Evolutionary conservation across 2,797 vertebrate species (phyloP).

Genomic region (Myripristis murdjan): DNA sequence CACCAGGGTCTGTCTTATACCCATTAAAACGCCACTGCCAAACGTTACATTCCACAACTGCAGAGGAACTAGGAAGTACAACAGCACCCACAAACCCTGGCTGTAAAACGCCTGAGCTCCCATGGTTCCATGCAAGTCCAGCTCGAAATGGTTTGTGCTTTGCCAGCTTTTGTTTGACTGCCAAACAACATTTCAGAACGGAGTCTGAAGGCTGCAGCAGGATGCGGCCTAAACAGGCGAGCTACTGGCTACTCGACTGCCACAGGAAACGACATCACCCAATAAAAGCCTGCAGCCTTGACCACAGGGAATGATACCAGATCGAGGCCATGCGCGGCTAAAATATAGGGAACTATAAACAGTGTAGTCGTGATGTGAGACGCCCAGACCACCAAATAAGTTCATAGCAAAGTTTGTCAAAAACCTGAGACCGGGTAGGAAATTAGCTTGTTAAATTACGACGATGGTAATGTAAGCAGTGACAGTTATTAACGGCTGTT

Average conservation of each 20-base stretch:
- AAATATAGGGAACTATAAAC: slow-evolving; percentile 72
- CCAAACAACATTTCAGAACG: slow-evolving; percentile 59
- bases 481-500: slow-evolving; percentile 27
- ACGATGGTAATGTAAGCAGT: slow-evolving; percentile 10
- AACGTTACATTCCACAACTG: slow-evolving; percentile 61
- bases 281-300: slow-evolving; percentile 64
- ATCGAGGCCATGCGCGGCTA: slow-evolving; percentile 63
- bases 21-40: slow-evolving; percentile 58
- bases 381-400: slow-evolving; percentile 61
- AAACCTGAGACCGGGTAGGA: slow-evolving; percentile 35
- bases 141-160: slow-evolving; percentile 22
- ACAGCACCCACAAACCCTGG: slow-evolving; percentile 48
- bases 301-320: slow-evolving; percentile 52
- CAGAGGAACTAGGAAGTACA: slow-evolving; percentile 58
- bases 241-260: slow-evolving; percentile 42
- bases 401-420: slow-evolving; percentile 37
- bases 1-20: slow-evolving; percentile 42
- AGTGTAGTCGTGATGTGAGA: slow-evolving; percentile 42
- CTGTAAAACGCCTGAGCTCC: slow-evolving; percentile 52
- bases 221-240: slow-evolving; percentile 31
- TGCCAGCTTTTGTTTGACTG: slow-evolving; percentile 62
- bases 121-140: slow-evolving; percentile 22
- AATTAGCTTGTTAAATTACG: slow-evolving; percentile 30
- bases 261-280: slow-evolving; percentile 76
- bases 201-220: slow-evolving; percentile 25